A percentile compares a stretch with the other conserved stretches of the same genome.
phyloP scores from a whole-genome alignment of 2,888 invertebrate species.

The Drosophila prolongata region DNA sequence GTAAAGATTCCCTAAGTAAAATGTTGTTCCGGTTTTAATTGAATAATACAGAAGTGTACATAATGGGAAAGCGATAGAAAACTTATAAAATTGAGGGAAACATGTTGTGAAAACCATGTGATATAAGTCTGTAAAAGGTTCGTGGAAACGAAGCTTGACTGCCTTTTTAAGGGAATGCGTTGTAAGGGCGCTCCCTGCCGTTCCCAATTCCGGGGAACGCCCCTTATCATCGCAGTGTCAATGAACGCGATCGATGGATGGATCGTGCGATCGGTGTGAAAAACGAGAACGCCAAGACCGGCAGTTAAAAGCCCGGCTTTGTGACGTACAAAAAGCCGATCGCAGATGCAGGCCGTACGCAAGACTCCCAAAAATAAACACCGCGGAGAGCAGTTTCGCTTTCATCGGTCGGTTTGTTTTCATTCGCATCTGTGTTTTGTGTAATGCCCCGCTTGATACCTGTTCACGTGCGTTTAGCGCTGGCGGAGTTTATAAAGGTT shows the following conservation, averaged over 20 bases:
- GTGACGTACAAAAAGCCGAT: constrained; percentile 33
- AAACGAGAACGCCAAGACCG: constrained; percentile 41
- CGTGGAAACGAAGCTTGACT: not conserved
- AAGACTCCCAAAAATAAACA: constrained; percentile 38
- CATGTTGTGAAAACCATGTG: too few relatives aligned
- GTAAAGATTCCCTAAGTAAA: not conserved
- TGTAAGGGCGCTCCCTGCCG: constrained; percentile 18
- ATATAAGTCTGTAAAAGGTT: not conserved
- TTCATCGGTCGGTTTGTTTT: constrained; percentile 37
- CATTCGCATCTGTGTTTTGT: not conserved
- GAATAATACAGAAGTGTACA: too few relatives aligned
- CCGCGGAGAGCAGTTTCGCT: constrained; percentile 37
- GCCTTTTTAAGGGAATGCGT: not conserved
- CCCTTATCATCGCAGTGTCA: constrained; percentile 57
- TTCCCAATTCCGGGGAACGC: constrained; percentile 14
- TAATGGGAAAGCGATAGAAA: too few relatives aligned
- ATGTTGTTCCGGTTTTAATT: not conserved
- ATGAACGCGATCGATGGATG: constrained; percentile 55
- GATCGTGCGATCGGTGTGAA: constrained; percentile 23
- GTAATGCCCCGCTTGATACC: constrained; percentile 52
- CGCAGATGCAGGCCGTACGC: constrained; percentile 15
- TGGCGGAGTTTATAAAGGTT: constrained; percentile 74
- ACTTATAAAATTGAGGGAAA: too few relatives aligned
- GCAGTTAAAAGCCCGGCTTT: constrained; percentile 27
- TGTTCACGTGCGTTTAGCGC: constrained; percentile 67